These are phyloP conservation scores for Eristalis tenax DNA, from an alignment of 2,888 invertebrate species.

Conservation along the genomic window DNA sequence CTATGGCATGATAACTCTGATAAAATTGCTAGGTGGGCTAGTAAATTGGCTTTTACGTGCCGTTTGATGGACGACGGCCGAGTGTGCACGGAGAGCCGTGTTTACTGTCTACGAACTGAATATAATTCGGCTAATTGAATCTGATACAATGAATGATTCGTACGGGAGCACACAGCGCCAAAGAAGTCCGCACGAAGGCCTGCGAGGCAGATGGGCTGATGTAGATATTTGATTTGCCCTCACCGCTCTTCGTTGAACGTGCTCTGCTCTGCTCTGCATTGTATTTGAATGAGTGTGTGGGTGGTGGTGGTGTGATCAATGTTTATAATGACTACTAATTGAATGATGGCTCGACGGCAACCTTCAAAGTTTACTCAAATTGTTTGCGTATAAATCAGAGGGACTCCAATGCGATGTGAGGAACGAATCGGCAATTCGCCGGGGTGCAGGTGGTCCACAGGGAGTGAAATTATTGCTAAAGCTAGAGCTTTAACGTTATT, in stretches of 20 bases:
- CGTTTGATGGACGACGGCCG: conserved; percentile 46
- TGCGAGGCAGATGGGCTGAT: background rate
- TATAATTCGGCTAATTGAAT: conserved; percentile 69
- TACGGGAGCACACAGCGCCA: conserved; percentile 43
- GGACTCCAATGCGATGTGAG: background rate
- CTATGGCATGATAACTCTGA: conserved; percentile 38
- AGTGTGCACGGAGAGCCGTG: conserved; percentile 24
- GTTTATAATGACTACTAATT: conserved; percentile 61
- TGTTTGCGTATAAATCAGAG: conserved; percentile 21
- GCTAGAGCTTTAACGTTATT: too few relatives aligned
- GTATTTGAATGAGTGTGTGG: conserved; percentile 14
- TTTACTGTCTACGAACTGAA: conserved; percentile 52
- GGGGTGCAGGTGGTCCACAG: background rate
- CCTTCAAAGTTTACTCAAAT: conserved; percentile 31
- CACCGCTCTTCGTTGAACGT: background rate
- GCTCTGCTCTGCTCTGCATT: background rate
- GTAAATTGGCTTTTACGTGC: conserved; percentile 68
- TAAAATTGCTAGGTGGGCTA: conserved; percentile 68
- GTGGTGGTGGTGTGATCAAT: conserved; percentile 60
- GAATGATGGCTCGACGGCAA: conserved; percentile 37
- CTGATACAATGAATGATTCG: conserved; percentile 52
- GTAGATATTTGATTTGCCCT: conserved; percentile 51
- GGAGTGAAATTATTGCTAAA: background rate
- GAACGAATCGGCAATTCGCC: conserved; percentile 21
- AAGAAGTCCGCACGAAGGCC: conserved; percentile 21